These are phyloP conservation scores for Sturnus vulgaris DNA, from an alignment of 2,113 vertebrate genomes.

Conservation along the genomic window DNA sequence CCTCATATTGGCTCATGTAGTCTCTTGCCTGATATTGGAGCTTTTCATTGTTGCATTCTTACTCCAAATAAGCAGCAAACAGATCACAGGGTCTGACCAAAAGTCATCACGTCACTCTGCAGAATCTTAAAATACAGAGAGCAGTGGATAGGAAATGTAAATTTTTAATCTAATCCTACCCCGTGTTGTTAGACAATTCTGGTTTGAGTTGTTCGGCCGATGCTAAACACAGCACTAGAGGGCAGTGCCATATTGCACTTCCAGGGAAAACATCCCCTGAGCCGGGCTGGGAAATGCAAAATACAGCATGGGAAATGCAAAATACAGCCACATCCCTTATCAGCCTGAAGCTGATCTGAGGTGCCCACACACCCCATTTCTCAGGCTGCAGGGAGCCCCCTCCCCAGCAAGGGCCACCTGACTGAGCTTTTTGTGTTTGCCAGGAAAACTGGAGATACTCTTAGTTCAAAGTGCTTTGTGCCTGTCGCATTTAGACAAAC, in stretches of 20 bases:
- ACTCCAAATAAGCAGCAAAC: not conserved
- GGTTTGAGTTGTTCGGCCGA: rapidly evolving
- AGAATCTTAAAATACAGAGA: not conserved
- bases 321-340: not conserved
- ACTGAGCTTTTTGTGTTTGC: not conserved
- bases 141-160: not conserved
- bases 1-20: not conserved
- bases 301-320: not conserved
- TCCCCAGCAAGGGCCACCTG: not conserved
- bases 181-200: rapidly evolving
- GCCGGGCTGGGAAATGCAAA: not conserved
- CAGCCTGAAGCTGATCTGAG: not conserved
- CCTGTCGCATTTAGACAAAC: not conserved
- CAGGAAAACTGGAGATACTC: not conserved
- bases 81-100: not conserved
- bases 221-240: constrained; percentile 39
- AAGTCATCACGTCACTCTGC: not conserved
- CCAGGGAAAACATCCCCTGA: not conserved
- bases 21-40: not conserved
- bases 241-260: constrained; percentile 27
- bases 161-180: not conserved
- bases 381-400: not conserved
- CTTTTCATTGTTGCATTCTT: not conserved
- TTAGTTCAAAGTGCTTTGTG: not conserved
- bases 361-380: not conserved